Base-by-base conservation (phyloP, 2,888 invertebrate genomes). In the Dryadula phaetusa region DNA sequence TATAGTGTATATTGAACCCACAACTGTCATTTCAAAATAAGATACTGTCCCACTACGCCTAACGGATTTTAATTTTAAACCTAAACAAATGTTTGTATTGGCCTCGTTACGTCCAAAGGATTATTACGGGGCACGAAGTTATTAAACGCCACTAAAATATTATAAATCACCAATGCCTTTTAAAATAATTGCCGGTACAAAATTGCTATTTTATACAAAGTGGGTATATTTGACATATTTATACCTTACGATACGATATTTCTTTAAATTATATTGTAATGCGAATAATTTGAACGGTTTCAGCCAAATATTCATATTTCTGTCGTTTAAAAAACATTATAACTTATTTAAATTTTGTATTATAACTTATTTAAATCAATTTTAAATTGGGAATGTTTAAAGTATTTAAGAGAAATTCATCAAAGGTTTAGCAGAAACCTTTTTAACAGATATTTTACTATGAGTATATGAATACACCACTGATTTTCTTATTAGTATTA, bases 131-230 rank as follows among this genome's bases (percentile, higher is more conserved):
- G 16, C 40, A 44, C 58, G 25, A 42, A 28, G 28, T 40, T 44
- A 58, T 25, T 58, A 58, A 40, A 58, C 44, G 44, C 18, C 28
- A 60, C 25, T 28, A n/a, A 18, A 44, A 44, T 60, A 60, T 60
- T 44, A 60, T 60, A 28, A 60, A 60, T 42, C 44, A 18, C 44
- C 16, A 25, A 2, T 42, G 42, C 42, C 28, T 60, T 28, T 60
- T 44, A 60, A 60, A 44, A 44, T 60, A 44, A 60, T 60, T 60
- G 42, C 44, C 28, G 8, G 42, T 25, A 44, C 7, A 42, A 60
- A 44, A 60, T 60, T 60, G 58, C 12, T 60, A 16, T 44, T 44
- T 18, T 44, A 60, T 44, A 60, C 18, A 28, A 1, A 42, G 25
- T 44, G 7, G 20, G 37, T 14, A 14, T 37, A 20, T 37, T 37